phyloP scores from a whole-genome alignment of 1,140 invertebrate species.

The Diploscapter pachys region DNA sequence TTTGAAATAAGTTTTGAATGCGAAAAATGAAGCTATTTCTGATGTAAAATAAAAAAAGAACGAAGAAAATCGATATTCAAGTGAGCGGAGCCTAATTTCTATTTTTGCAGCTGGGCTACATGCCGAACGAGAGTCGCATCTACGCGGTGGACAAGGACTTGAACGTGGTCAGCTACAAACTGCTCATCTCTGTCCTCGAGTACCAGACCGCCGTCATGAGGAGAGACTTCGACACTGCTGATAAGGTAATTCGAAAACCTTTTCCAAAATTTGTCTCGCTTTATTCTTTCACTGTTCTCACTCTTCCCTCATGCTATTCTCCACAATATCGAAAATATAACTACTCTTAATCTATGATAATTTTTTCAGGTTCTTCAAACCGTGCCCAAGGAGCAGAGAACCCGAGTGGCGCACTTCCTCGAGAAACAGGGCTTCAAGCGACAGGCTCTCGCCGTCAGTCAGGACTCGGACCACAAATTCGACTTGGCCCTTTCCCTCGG shows the following conservation, averaged over 20 bases:
- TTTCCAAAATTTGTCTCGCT: too few relatives aligned
- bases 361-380: conserved; percentile 76
- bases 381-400: conserved; percentile 89
- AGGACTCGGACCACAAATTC: conserved; percentile 94
- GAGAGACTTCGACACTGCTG: conserved; percentile 91
- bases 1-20: too few relatives aligned
- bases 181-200: conserved; percentile 86
- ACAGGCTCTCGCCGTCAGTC: conserved; percentile 91
- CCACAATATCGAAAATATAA: too few relatives aligned
- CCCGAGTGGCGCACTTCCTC: conserved; percentile 93
- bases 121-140: conserved; percentile 89
- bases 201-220: conserved; percentile 99
- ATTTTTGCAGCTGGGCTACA: conserved; percentile 79
- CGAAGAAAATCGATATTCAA: too few relatives aligned
- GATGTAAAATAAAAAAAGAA: too few relatives aligned
- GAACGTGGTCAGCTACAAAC: conserved; percentile 80
- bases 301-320: too few relatives aligned
- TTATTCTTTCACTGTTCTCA: too few relatives aligned
- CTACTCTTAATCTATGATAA: background rate
- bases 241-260: conserved; percentile 61
- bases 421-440: conserved; percentile 98
- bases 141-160: conserved; percentile 97
- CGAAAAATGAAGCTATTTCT: too few relatives aligned
- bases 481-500: conserved; percentile 86
- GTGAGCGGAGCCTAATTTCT: too few relatives aligned